Evolutionary conservation across 37 sponge, comb jelly and placozoan genomes (phyloP).

Genomic region (Dysidea cf. avara): DNA sequence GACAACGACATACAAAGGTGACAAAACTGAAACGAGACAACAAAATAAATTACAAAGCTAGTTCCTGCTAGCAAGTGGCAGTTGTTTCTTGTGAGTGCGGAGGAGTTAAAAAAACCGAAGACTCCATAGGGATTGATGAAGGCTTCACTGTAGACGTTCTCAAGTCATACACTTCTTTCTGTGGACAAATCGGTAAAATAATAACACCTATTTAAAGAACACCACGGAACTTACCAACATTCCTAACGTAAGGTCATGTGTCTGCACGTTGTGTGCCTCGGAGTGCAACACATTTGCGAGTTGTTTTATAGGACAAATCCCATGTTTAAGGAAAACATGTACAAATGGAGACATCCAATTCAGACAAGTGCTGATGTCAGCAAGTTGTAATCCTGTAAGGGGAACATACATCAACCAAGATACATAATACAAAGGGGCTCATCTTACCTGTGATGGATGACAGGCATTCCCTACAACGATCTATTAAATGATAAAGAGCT

Average conservation of each 20-base stretch:
- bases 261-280: constrained; percentile 81
- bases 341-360: constrained; percentile 64
- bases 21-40: no score
- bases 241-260: constrained; percentile 49
- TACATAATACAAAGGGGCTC: background rate
- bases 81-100: constrained; percentile 15
- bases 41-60: no score
- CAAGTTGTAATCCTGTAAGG: constrained; percentile 50
- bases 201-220: background rate
- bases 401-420: background rate
- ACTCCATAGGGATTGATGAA: constrained; percentile 23
- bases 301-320: background rate
- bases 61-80: no score
- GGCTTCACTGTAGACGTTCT: background rate
- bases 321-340: constrained; percentile 12
- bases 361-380: constrained; percentile 59
- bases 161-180: constrained; percentile 42
- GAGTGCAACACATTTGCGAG: constrained; percentile 6
- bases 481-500: constrained; percentile 56
- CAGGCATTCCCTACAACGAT: constrained; percentile 28
- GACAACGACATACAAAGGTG: no score
- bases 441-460: constrained; percentile 53
- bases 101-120: constrained; percentile 56
- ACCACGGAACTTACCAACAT: constrained; percentile 48
- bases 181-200: background rate